Evolutionary conservation across 2,888 invertebrate species (phyloP).

Genomic region (Diaperis boleti): DNA sequence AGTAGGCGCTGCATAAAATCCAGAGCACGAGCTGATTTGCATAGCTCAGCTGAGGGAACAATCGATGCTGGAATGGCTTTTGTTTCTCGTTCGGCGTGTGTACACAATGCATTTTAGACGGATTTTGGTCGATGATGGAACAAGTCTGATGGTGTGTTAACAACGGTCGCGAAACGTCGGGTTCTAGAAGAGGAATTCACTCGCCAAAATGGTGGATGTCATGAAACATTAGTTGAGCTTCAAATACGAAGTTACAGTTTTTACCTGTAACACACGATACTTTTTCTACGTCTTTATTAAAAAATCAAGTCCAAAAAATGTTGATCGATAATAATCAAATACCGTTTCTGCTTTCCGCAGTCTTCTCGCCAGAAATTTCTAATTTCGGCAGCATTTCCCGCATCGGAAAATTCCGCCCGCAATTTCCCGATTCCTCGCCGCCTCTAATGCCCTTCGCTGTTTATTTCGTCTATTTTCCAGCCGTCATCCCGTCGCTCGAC

Average conservation of each 20-base stretch:
- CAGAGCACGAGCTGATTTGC: conserved; percentile 67
- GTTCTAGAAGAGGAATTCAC: too few species aligned
- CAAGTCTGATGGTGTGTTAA: too few species aligned
- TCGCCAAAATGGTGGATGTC: too few species aligned
- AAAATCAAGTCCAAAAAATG: too few species aligned
- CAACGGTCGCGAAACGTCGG: too few species aligned
- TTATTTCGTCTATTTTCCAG: conserved; percentile 37
- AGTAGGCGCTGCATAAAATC: conserved; percentile 65
- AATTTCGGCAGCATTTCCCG: conserved; percentile 4
- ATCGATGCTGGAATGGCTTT: conserved; percentile 59
- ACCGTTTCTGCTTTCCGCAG: too few species aligned
- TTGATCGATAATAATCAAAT: too few species aligned
- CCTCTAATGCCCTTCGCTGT: conserved; percentile 24
- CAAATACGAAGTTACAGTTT: too few species aligned
- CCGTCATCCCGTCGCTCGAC: conserved; percentile 36
- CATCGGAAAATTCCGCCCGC: conserved; percentile 11
- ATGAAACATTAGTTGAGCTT: too few species aligned
- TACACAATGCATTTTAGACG: neutral
- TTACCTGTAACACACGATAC: too few species aligned
- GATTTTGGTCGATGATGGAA: too few species aligned
- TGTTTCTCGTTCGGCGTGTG: conserved; percentile 42
- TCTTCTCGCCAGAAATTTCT: conserved; percentile 5
- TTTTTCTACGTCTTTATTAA: too few species aligned
- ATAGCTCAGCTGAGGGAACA: conserved; percentile 67
- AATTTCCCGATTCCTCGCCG: conserved; percentile 14